Conservation (phyloP, 2,888 invertebrate genomes). For the Dolichomitus sp. region DNA sequence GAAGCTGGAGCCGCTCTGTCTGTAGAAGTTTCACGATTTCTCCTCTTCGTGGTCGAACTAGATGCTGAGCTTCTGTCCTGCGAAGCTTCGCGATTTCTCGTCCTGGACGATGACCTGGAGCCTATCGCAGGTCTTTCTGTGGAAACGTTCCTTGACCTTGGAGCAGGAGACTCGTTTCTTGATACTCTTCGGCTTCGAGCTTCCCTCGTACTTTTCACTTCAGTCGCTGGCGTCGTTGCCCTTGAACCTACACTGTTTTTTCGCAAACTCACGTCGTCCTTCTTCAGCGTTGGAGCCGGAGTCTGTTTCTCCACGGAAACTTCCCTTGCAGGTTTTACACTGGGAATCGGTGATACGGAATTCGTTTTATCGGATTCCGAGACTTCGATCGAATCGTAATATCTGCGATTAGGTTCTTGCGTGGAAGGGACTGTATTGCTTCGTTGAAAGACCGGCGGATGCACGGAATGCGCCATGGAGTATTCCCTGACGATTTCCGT, state of each 20-base stretch:
- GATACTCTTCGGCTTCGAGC: conserved; percentile 72
- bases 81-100: conserved; percentile 52
- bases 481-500: conserved; percentile 93
- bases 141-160: conserved; percentile 76
- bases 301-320: conserved; percentile 45
- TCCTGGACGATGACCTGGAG: conserved; percentile 71
- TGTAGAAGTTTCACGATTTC: conserved; percentile 61
- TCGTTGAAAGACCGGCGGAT: conserved; percentile 65
- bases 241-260: conserved; percentile 61
- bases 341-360: conserved; percentile 60
- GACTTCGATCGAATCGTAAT: conserved; percentile 74
- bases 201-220: conserved; percentile 60
- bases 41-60: conserved; percentile 34
- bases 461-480: conserved; percentile 82
- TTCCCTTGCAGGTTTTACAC: conserved; percentile 47
- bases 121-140: conserved; percentile 68
- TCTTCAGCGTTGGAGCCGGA: conserved; percentile 53
- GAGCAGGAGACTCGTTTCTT: conserved; percentile 76
- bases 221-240: conserved; percentile 53
- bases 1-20: conserved; percentile 72
- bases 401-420: conserved; percentile 67
- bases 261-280: conserved; percentile 55
- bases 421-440: conserved; percentile 59
- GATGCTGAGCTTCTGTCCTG: conserved; percentile 36
- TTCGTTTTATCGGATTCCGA: conserved; percentile 56